These are phyloP conservation scores for Trachymyrmex septentrionalis DNA, from an alignment of 1,140 invertebrate species.

Conservation along the genomic window DNA sequence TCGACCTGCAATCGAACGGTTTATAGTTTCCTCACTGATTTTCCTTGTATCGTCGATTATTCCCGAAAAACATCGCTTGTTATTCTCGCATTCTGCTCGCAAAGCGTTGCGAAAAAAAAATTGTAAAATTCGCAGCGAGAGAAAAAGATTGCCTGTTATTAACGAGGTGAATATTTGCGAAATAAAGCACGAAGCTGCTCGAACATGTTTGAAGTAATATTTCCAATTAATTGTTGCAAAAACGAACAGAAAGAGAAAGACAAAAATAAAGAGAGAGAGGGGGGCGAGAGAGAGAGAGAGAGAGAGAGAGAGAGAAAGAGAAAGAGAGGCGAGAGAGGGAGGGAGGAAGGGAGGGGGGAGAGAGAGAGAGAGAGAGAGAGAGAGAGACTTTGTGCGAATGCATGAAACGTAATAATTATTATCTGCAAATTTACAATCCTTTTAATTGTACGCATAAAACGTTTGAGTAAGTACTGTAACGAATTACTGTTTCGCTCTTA, in stretches of 20 bases:
- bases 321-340: neutral
- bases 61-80: conserved; percentile 1
- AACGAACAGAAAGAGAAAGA: neutral
- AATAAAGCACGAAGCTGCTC: conserved; percentile 1
- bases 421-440: conserved; percentile 10
- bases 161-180: conserved; percentile 15
- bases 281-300: neutral
- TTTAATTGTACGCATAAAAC: conserved; percentile 25
- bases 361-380: neutral
- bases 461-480: neutral
- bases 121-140: neutral
- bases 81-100: neutral
- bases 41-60: conserved; percentile 1
- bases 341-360: neutral
- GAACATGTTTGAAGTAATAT: conserved; percentile 15
- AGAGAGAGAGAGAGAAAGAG: neutral
- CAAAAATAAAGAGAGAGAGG: neutral
- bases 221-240: conserved; percentile 22
- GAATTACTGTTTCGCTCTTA: neutral
- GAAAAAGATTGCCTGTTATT: conserved; percentile 1
- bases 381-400: neutral
- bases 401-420: conserved; percentile 33
- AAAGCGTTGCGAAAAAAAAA: neutral
- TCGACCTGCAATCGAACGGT: conserved; percentile 26
- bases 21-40: conserved; percentile 13